Evolutionary conservation across 2,888 invertebrate genomes (phyloP), one percentile per base, ranked within the genome.

Genomic region (Aporophyla nigra): DNA sequence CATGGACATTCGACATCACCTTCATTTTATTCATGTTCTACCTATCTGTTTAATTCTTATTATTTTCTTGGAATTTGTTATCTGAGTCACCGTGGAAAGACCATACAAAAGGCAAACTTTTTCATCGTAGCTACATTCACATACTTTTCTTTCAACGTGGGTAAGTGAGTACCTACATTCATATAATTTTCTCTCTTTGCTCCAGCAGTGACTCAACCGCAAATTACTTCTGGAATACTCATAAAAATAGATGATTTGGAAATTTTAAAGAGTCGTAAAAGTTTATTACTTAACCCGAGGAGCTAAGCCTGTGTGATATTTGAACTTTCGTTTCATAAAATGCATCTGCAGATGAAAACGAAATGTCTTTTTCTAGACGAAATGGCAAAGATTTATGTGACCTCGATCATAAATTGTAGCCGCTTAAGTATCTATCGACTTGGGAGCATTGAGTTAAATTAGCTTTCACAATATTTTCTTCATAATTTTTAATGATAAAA

Each of bases 171-270:
- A 66, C 10, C 16, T 19, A 46, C 16, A 33, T 75, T 53, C 43
- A 76, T 12, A 71, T 70, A 77, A 61, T 66, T 81, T 71, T 62
- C 63, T 14, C 54, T 65, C 21, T 54, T 33, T 56, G 40, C 24
- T 49, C 53, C 40, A 59, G 53, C 59, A 40, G 54, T 59, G 67
- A 80, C 62, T 71, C 53, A 19, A 72, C 62, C 76, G 69, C 80
- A 83, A 83, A 83, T 74, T 71, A 77, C 77, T 83, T 79, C 71
- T 71, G 76, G 76, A 73, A 74, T 79, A 77, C 54, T 80, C 84
- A 75, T 85, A 85, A 85, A 84, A 85, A 73, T 83, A 78, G 74
- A 84, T 84, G 80, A 83, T 76, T 82, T 82, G 82, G 77, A 82
- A 85, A 80, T 85, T 83, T 81, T 86, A 68, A 83, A 78, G 80